Evolutionary conservation across 2,113 vertebrate species (phyloP).

Genomic region (Gambusia affinis): DNA sequence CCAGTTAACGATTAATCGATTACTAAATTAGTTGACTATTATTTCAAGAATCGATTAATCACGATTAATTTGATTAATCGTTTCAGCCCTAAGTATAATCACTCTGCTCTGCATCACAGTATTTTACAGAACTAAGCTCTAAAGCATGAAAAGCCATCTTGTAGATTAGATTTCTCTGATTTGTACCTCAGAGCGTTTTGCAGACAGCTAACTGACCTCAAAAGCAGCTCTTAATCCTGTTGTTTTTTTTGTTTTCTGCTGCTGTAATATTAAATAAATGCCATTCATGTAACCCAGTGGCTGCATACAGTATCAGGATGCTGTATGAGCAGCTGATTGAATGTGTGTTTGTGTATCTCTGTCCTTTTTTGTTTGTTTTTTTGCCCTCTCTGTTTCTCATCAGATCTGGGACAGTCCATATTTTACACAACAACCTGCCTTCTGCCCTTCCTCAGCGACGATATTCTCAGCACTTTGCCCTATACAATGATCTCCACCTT

Average conservation of each 20-base stretch:
- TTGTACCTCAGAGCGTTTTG: conserved; percentile 43
- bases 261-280: conserved; percentile 32
- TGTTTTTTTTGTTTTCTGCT: conserved; percentile 24
- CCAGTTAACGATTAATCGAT: no score
- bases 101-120: conserved; percentile 61
- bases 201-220: conserved; percentile 49
- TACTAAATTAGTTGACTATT: no score
- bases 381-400: conserved; percentile 65
- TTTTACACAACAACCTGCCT: conserved; percentile 99
- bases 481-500: conserved; percentile 99
- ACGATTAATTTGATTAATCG: no score
- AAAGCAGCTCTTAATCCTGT: conserved; percentile 27
- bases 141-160: conserved; percentile 68
- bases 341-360: conserved; percentile 78
- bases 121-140: conserved; percentile 47
- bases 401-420: conserved; percentile 99
- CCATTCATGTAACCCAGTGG: conserved; percentile 41
- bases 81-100: conserved; percentile 3
- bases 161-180: conserved; percentile 54
- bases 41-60: no score
- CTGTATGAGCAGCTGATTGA: conserved; percentile 73
- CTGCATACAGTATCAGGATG: conserved; percentile 69
- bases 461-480: conserved; percentile 99
- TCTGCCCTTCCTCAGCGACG: conserved; percentile 98
- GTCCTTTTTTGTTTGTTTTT: conserved; percentile 62